A percentile compares a stretch with the other conserved stretches of the same genome.
Conservation (phyloP, 1,140 invertebrate species). For the Parasteatoda tepidariorum region DNA sequence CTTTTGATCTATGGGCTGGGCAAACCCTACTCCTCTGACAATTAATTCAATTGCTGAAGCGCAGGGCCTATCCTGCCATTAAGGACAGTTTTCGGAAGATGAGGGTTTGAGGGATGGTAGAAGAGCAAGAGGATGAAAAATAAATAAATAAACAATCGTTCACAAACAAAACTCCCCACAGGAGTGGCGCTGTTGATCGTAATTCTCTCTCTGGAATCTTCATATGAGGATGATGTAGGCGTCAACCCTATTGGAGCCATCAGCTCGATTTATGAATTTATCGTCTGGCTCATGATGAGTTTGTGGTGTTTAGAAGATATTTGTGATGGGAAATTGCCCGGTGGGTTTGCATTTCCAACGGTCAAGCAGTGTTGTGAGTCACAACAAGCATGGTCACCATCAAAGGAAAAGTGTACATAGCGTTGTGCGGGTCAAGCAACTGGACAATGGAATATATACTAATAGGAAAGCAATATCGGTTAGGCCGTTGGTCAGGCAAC, state of each 20-base stretch:
- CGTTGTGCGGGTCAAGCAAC: not conserved
- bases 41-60: not conserved
- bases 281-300: not conserved
- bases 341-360: not conserved
- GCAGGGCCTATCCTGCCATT: not conserved
- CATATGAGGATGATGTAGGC: not conserved
- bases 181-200: slow-evolving; percentile 23
- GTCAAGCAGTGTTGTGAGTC: not conserved
- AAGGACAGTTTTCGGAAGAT: not conserved
- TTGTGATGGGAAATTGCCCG: slow-evolving; percentile 40
- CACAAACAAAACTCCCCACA: not conserved
- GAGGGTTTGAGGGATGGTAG: not conserved
- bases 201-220: slow-evolving; percentile 2
- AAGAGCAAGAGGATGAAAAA: too few species aligned
- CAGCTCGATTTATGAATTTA: not conserved
- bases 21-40: not conserved
- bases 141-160: not conserved
- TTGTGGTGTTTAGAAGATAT: not conserved
- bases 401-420: not conserved
- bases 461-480: slow-evolving; percentile 31
- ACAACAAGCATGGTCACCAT: not conserved
- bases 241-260: slow-evolving; percentile 41
- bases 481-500: slow-evolving; percentile 13
- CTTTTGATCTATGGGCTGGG: not conserved
- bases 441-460: slow-evolving; percentile 35